Evolutionary conservation across 2,888 invertebrate genomes (phyloP).

Genomic region (Brachyptera putata): DNA sequence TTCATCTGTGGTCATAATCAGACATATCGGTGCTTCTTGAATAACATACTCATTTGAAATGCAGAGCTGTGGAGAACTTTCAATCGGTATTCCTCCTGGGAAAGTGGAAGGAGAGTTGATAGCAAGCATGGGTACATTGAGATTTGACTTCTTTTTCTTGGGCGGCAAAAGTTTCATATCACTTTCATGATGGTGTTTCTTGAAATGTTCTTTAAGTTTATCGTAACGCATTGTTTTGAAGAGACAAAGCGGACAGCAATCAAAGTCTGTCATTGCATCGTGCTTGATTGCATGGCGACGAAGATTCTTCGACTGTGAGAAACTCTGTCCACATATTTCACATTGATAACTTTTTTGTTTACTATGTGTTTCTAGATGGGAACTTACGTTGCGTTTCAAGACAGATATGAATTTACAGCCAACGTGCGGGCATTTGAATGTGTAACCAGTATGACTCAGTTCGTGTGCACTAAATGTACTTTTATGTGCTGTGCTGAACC

Average conservation of each 20-base stretch:
- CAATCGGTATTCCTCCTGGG: too few species aligned
- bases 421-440: slow-evolving; percentile 48
- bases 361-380: slow-evolving; percentile 52
- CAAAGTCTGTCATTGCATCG: slow-evolving; percentile 25
- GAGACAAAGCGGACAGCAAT: slow-evolving; percentile 47
- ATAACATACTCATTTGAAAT: too few species aligned
- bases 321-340: slow-evolving; percentile 54
- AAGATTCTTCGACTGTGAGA: slow-evolving; percentile 54
- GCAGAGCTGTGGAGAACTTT: too few species aligned
- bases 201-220: slow-evolving; percentile 51
- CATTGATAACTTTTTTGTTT: slow-evolving; percentile 54
- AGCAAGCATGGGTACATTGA: too few species aligned
- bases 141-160: too few species aligned
- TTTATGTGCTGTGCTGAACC: slow-evolving; percentile 53
- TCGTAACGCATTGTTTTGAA: slow-evolving; percentile 50
- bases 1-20: too few species aligned
- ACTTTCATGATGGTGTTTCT: slow-evolving; percentile 24
- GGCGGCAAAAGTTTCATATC: slow-evolving; percentile 14
- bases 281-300: slow-evolving; percentile 44
- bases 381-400: slow-evolving; percentile 52
- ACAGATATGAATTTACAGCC: slow-evolving; percentile 49
- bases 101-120: too few species aligned
- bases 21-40: too few species aligned
- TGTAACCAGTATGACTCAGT: slow-evolving; percentile 50
- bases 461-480: slow-evolving; percentile 52